phyloP scores from a whole-genome alignment of 2,888 invertebrate species.

The Ennomos erosarius region DNA sequence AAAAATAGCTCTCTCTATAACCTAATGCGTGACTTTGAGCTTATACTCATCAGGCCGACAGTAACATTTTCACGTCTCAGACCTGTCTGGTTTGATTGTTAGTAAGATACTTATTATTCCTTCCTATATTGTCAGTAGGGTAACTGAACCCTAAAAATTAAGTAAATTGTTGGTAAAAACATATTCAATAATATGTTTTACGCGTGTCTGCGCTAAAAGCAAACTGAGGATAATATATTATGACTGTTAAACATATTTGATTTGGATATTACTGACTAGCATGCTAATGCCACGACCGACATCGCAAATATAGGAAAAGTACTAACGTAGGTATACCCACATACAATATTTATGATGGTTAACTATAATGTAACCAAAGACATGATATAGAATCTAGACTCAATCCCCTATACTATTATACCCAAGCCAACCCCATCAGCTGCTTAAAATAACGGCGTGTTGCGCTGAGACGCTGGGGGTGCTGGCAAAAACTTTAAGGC shows the following conservation, averaged over 20 bases:
- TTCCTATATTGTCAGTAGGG: too few species aligned
- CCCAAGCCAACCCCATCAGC: too few species aligned
- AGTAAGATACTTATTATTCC: too few species aligned
- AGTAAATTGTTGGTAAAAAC: slow-evolving; percentile 4
- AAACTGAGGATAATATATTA: slow-evolving; percentile 53
- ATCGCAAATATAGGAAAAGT: slow-evolving; percentile 79
- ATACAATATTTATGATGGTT: slow-evolving; percentile 25
- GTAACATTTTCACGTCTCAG: too few species aligned
- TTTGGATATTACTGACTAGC: slow-evolving; percentile 60
- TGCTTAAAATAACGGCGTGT: too few species aligned
- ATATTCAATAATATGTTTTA: slow-evolving; percentile 29
- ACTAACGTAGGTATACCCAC: slow-evolving; percentile 49
- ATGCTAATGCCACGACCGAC: slow-evolving; percentile 56
- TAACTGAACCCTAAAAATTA: neutral
- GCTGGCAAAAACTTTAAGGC: too few species aligned
- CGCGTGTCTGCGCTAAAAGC: slow-evolving; percentile 51
- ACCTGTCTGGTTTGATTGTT: too few species aligned
- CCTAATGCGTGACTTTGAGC: too few species aligned
- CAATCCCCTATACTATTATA: too few species aligned
- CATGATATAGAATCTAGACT: neutral
- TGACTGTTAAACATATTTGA: slow-evolving; percentile 74
- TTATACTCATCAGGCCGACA: too few species aligned
- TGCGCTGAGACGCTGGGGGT: too few species aligned
- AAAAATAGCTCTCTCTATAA: too few species aligned
- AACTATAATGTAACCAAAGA: slow-evolving; percentile 8